Evolutionary conservation across 1,140 invertebrate species (phyloP), one percentile per base, ranked within the genome.

Genomic region (Aphelenchoides fujianensis): DNA sequence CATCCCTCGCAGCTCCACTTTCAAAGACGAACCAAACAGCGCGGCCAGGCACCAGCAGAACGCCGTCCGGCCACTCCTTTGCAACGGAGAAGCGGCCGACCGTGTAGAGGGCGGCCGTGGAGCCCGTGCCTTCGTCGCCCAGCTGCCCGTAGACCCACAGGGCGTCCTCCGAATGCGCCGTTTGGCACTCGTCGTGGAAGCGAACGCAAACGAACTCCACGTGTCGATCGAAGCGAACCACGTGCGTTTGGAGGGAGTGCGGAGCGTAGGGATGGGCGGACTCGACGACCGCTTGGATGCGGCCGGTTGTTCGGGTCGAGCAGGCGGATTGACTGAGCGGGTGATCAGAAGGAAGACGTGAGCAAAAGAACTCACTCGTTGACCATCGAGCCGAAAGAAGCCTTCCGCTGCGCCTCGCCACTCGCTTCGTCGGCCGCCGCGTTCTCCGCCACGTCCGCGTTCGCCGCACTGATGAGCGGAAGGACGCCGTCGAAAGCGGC

Each of bases 231-330:
- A 97, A 97, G 53, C 89, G 88, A 1, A 96, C 92, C 85, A 92
- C 91, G 77, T 91, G 69, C 36, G 36, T 53, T 89, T 85, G 93
- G 94, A 86, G 92, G 92, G 37, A 90, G 90, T 12, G 95, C 91
- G 59, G 90, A 86, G 93, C 93, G 85, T 98, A 98, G 0, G 95
- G 95, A 88, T 98, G 95, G 36, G 95, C 92, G 85, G 93, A 95
- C 86, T 98, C 94, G 5, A 97, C 89, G 87, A 93, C 90, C 7
- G 92, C 91, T 83, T 94, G 95, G 86, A 94, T 91, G 32, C 82
- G 81, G 31, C 90, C 91, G 0, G 91, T 92, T 41, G 41, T 9
- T 36, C 59, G 19, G 53, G 27, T 52, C 66, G 70, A 48, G 53
- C 73, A 19, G 3, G 37, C 32, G n/a, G 66, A 32, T 75, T 19